These are phyloP conservation scores for Mirza zaza DNA, from an alignment of 2,113 vertebrate genomes.

Conservation along the genomic window DNA sequence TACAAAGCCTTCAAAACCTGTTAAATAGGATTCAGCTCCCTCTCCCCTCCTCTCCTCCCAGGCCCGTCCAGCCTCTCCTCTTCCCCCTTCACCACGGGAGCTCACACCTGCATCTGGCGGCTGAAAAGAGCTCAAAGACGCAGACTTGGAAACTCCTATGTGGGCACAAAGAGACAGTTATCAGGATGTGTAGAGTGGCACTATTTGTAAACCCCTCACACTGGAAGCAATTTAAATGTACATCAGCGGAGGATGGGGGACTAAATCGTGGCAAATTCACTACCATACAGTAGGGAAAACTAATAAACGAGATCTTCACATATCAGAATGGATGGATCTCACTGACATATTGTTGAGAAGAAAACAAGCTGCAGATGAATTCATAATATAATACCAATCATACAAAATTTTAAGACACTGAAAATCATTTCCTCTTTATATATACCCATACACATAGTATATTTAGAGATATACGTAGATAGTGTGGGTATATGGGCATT, in stretches of 20 bases:
- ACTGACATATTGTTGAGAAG: neutral
- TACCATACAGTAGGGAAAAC: neutral
- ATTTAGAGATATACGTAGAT: neutral
- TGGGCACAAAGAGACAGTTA: neutral
- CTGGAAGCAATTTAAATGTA: neutral
- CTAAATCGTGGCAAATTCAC: neutral
- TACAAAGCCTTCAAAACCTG: conserved; percentile 59
- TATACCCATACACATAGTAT: neutral
- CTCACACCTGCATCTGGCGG: neutral
- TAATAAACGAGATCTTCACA: neutral
- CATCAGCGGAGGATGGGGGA: neutral
- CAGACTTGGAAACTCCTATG: neutral
- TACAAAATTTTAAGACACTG: neutral
- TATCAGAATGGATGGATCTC: neutral
- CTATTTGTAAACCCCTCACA: neutral
- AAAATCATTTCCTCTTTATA: neutral
- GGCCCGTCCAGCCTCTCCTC: neutral
- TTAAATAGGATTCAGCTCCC: neutral
- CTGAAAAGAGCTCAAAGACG: neutral
- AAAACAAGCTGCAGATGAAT: neutral
- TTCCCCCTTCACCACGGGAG: neutral
- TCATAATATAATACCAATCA: neutral
- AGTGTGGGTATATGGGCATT: neutral
- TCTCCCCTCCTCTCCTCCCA: neutral
- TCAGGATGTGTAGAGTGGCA: neutral